Conservation (phyloP, 1,140 invertebrate species). For the Pseudoatta argentina region DNA sequence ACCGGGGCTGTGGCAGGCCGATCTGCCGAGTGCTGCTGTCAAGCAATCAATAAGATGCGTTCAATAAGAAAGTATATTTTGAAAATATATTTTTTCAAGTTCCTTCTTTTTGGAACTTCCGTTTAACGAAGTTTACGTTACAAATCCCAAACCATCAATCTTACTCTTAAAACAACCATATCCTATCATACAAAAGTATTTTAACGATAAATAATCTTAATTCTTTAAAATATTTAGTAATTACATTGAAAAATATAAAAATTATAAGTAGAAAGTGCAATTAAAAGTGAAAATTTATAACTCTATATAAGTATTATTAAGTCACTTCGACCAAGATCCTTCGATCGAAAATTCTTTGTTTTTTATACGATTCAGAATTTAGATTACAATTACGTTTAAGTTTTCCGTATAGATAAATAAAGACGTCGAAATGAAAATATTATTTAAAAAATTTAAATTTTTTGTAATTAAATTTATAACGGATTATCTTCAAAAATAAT, state of each 20-base stretch:
- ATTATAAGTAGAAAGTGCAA: too few species aligned
- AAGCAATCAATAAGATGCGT: slow-evolving; percentile 39
- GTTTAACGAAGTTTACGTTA: not conserved
- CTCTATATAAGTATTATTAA: too few species aligned
- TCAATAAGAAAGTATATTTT: slow-evolving; percentile 36
- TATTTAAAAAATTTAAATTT: not conserved
- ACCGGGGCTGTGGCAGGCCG: slow-evolving; percentile 87
- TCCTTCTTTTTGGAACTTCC: not conserved
- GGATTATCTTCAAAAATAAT: not conserved
- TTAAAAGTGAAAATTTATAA: too few species aligned
- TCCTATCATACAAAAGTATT: not conserved
- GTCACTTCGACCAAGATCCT: too few species aligned
- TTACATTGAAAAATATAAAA: not conserved
- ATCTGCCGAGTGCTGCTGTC: slow-evolving; percentile 85
- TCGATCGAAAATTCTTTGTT: too few species aligned
- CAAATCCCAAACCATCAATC: not conserved
- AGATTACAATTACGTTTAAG: not conserved
- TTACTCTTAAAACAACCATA: not conserved
- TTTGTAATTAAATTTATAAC: not conserved
- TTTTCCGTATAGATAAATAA: not conserved
- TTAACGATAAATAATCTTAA: not conserved
- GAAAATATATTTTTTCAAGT: not conserved
- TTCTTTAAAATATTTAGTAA: not conserved
- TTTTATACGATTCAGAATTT: too few species aligned
- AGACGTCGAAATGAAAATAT: not conserved